Base-by-base conservation (phyloP, 1,140 invertebrate genomes). In the Pentalonia nigronervosa region DNA sequence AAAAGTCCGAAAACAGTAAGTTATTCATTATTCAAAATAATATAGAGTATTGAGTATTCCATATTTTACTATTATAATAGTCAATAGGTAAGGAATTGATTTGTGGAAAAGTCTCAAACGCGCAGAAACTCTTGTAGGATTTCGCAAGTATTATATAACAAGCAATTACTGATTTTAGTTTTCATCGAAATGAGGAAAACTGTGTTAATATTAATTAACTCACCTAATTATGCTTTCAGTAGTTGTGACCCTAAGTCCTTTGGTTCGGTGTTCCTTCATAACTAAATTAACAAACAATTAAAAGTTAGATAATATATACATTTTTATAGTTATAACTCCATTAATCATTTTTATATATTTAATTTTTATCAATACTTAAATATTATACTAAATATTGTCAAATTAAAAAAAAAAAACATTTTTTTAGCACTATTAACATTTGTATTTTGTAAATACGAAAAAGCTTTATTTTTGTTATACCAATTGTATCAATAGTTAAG, bases 241-340 rank as follows among this genome's bases (percentile, higher is more conserved):
- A 83, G 91, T 94, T 41, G 91, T 94, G 48, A 94, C 94, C 67
- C 91, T 93, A 81, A 94, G 84, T 60, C 90, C 94, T 93, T 94
- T 94, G 34, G 91, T 94, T 88, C 94, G 67, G 41, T 94, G 94
- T 93, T 93, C 94, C 86, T 94, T 94, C 94, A 94, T 94, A 48
- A 90, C 93, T 94, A 53, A 87, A 60, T 56, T 36, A 34, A 47
- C 45, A 67, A 87, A 34, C 36, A 30, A 88, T 50, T 47, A 23
- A 90, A 76, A 76, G 25, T 76, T 76, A 76, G 4, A 76, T 76
- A 76, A 7, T 47, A 36, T 41, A 83, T 47, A 86, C 2, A 25
- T 86, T 47, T 45, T 86, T 47, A 47, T 25, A 23, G 34, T 20
- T 8, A 36, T 83, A 34, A 83, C 7, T 36, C 7, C 2, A 53